Base-by-base conservation (phyloP, 2,797 vertebrate genomes). In the Premnoplex brunnescens region DNA sequence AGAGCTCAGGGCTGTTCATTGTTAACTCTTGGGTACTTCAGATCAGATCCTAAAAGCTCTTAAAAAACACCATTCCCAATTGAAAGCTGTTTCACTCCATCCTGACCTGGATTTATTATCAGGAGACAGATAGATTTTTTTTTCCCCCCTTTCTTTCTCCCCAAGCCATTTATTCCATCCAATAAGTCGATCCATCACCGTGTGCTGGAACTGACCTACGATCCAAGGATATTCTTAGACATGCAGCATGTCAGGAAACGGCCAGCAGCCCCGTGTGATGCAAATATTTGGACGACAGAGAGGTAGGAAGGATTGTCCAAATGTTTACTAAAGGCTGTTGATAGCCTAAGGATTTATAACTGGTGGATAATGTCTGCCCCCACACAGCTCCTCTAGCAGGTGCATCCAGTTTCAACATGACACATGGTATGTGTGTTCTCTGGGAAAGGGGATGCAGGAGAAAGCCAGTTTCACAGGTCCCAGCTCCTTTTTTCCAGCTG, bases 261-360 rank as follows among this genome's bases (percentile, higher is more conserved):
- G 86, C 92, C 48, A 58, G 62, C 91, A 95, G 95, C 92, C 95
- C 95, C 11, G 32, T 69, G 88, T 27, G 89, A 59, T 95, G 92
- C 96, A 97, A 96, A 97, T 97, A 97, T 96, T 97, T 98, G 95
- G 96, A 97, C 6, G 95, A 95, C 92, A 2, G 15, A 96, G 85
- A 96, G 76, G 89, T 96, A 96, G 96, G 95, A 97, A 96, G 86
- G 95, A 96, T 82, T 91, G 88, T 96, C 94, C 96, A 96, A 96
- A 97, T 95, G 97, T 97, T 97, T 97, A 96, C 89, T 85, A 14
- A 56, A 92, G 62, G 69, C 94, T 95, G 91, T 86, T 69, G 55
- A 91, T 93, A 88, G 85, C 60, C 84, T 46, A 80, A 75, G 90
- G 97, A 96, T 97, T 95, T 96, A 96, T 95, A 90, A 92, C 87